Evolutionary conservation across 2,797 vertebrate species (phyloP), one percentile per base, ranked within the genome.

Genomic region (Diplodus sargus): DNA sequence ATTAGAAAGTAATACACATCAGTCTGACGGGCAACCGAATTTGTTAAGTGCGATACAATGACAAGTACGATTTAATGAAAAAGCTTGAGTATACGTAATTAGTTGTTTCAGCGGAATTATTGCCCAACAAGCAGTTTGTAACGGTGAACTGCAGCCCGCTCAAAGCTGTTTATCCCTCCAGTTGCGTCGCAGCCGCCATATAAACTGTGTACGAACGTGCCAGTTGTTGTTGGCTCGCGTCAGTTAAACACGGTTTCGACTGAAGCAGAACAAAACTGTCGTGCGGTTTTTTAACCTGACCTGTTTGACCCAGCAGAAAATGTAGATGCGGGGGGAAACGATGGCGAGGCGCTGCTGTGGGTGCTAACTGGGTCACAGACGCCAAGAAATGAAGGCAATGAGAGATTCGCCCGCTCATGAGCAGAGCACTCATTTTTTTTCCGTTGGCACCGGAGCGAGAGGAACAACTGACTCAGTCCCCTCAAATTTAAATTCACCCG

Each of bases 381-480:
- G 78, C 85, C 84, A 89, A 82, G 74, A 89, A 85, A 76, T 58
- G 67, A 78, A 88, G 87, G 86, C 86, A 67, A 90, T 78, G 84
- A 84, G 86, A 89, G 87, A 84, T 92, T 79, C 78, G 74, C 89
- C 76, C 85, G 52, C 86, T 87, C 87, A 85, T 85, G 90, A 93
- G 90, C 91, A 74, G 84, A 89, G 81, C 86, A 82, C 78, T 88
- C 82, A 3, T 79, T 85, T 85, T 94, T 95, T 95, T 94, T 95
- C 95, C 94, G 18, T 90, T 96, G 95, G 95, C 95, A 90, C 83
- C 22, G 74, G 4, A 82, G 49, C 66, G 22, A 91, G 54, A 92
- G 95, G 95, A 95, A 95, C 89, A 89, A 95, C 92, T 95, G 95
- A 96, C 81, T 95, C 92, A 93, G 90, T 90, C 88, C 5, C 62